Evolutionary conservation across 1,140 invertebrate genomes (phyloP), one percentile per base, ranked within the genome.

Genomic region (Galendromus occidentalis): DNA sequence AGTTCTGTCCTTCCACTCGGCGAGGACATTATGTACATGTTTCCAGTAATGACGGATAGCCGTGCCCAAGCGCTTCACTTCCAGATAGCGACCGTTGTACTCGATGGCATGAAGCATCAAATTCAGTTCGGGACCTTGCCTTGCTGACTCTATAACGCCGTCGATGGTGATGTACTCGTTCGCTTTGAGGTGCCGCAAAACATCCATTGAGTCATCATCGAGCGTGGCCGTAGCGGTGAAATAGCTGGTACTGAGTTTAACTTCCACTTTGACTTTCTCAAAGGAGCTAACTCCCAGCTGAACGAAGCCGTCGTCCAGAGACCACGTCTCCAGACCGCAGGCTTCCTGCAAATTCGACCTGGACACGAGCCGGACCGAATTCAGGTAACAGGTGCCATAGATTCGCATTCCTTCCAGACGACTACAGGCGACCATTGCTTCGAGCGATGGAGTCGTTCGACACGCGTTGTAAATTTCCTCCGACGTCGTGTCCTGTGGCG

Each of bases 251-350:
- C 25, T 59, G 51, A 59, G 51, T 59, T 17, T 59, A 14, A 59
- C 51, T 59, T 17, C 51, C n/a, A 59, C 51, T 25, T 59, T 59
- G 51, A 59, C 14, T 25, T 59, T 59, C 9, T 59, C 51, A 59
- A 59, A 59, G 51, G 51, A 59, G 51, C 33, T 22, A 25, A 59
- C 51, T 59, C 51, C 51, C 14, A 59, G 25, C 51, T 59, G 25
- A 2, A 59, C 51, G 51, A 25, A 59, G 20, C 51, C 51, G 22
- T 59, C 51, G 33, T 59, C 33, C 12, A 59, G 51, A 14, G 25
- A 29, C 51, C 51, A 59, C 14, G 25, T 25, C 9, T 59, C 33
- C 17, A 59, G 14, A 17, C 51, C 51, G 9, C 25, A 20, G 25
- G 25, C 33, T 59, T 59, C 51, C 22, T 29, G 51, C 22, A 59